A percentile compares a stretch with the other conserved stretches of the same genome.
These are phyloP conservation scores for Sinohyriopsis cumingii DNA, from an alignment of 2,888 invertebrate genomes.

Conservation along the genomic window DNA sequence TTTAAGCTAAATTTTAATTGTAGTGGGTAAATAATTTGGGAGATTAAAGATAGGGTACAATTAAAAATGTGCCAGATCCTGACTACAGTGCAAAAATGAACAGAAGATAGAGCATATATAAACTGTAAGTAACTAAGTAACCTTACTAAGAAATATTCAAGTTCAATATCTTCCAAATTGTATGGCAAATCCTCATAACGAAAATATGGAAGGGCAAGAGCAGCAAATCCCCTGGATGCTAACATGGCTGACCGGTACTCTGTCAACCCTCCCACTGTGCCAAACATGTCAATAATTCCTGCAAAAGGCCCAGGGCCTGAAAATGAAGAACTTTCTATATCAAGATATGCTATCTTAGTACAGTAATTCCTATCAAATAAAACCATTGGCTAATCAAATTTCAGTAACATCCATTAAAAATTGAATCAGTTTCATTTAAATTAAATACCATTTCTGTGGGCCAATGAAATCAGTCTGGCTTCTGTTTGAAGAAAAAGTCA, in stretches of 20 bases:
- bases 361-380: too few species aligned
- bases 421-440: not conserved
- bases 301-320: conserved; percentile 56
- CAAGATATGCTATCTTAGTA: not conserved
- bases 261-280: conserved; percentile 58
- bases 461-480: not conserved
- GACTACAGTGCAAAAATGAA: too few species aligned
- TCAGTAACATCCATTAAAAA: too few species aligned
- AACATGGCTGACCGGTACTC: conserved; percentile 60
- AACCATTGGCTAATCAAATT: too few species aligned
- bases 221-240: conserved; percentile 58
- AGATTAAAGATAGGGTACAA: too few species aligned
- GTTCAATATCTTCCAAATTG: conserved; percentile 15
- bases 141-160: conserved; percentile 49
- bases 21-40: too few species aligned
- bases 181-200: conserved; percentile 48
- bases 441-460: not conserved
- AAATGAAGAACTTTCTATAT: not conserved
- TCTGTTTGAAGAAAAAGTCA: not conserved
- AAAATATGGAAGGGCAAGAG: conserved; percentile 58
- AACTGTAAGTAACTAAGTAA: not conserved
- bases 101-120: too few species aligned
- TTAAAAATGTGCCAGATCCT: too few species aligned
- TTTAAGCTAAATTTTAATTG: too few species aligned
- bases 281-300: conserved; percentile 65